Conservation (phyloP, 1,140 invertebrate species). For the Diachasma alloeum region DNA sequence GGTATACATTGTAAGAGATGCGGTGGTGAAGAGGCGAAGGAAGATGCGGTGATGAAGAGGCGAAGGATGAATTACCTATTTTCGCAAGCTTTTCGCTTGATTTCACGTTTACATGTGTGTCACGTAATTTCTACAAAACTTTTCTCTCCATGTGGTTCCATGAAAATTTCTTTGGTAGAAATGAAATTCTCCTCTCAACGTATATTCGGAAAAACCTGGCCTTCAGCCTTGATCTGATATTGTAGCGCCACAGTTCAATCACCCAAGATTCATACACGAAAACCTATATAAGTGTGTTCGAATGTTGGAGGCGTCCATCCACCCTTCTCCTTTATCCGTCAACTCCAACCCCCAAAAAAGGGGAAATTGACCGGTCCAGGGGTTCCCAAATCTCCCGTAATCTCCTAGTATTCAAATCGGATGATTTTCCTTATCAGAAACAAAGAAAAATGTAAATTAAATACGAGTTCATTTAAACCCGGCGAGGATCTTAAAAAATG, state of each 20-base stretch:
- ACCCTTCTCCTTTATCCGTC: constrained; percentile 24
- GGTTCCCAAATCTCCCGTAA: constrained; percentile 43
- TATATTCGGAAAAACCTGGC: background rate
- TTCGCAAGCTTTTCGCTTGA: too few relatives aligned
- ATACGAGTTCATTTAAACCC: background rate
- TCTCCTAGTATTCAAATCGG: background rate
- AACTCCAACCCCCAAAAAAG: constrained; percentile 44
- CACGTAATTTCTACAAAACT: too few relatives aligned
- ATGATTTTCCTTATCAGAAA: background rate
- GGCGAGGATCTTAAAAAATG: background rate
- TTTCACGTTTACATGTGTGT: too few relatives aligned
- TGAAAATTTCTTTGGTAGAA: too few relatives aligned
- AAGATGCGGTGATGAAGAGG: too few relatives aligned
- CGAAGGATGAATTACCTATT: too few relatives aligned
- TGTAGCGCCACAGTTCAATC: constrained; percentile 12
- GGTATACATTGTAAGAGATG: too few relatives aligned
- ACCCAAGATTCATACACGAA: constrained; percentile 18
- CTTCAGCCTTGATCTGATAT: background rate
- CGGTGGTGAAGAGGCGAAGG: too few relatives aligned
- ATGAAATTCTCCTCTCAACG: too few relatives aligned
- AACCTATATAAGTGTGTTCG: constrained; percentile 25
- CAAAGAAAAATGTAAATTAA: background rate
- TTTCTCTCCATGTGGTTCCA: too few relatives aligned
- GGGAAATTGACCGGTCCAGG: constrained; percentile 59
- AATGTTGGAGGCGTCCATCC: constrained; percentile 15